Evolutionary conservation across 2,888 invertebrate species (phyloP).

Genomic region (Chesias legatella): DNA sequence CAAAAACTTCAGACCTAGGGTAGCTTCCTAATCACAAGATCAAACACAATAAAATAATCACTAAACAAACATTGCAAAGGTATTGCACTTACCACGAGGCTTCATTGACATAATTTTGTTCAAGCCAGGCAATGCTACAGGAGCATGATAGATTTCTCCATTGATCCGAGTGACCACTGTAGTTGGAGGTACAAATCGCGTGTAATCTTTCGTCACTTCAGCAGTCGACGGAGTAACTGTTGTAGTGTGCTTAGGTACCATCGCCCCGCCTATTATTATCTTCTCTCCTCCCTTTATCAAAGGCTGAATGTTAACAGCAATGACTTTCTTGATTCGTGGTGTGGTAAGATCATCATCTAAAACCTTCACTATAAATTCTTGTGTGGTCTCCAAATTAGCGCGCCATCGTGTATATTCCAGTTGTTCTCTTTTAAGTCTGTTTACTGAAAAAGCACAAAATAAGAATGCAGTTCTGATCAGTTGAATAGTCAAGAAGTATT

Average conservation of each 20-base stretch:
- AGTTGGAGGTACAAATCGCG: slow-evolving; percentile 57
- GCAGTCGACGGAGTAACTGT: slow-evolving; percentile 13
- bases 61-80: neutral
- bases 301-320: slow-evolving; percentile 60
- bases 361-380: slow-evolving; percentile 69
- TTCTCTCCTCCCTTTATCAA: slow-evolving; percentile 45
- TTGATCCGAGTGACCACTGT: slow-evolving; percentile 30
- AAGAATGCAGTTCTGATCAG: neutral
- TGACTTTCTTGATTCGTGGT: slow-evolving; percentile 40
- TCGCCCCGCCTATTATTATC: slow-evolving; percentile 61
- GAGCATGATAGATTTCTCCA: slow-evolving; percentile 28
- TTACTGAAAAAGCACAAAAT: slow-evolving; percentile 38
- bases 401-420: slow-evolving; percentile 67
- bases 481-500: too few relatives aligned
- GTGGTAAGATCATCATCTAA: slow-evolving; percentile 62
- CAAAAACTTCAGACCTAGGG: too few relatives aligned
- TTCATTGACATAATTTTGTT: slow-evolving; percentile 28
- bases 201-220: slow-evolving; percentile 48
- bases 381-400: slow-evolving; percentile 48
- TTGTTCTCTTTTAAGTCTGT: slow-evolving; percentile 55
- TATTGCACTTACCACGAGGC: slow-evolving; percentile 27
- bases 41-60: too few relatives aligned
- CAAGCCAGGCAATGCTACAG: slow-evolving; percentile 19
- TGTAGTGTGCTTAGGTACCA: slow-evolving; percentile 40
- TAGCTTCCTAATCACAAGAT: too few relatives aligned